Evolutionary conservation across 2,113 vertebrate species (phyloP).

Genomic region (Neoarius graeffei): DNA sequence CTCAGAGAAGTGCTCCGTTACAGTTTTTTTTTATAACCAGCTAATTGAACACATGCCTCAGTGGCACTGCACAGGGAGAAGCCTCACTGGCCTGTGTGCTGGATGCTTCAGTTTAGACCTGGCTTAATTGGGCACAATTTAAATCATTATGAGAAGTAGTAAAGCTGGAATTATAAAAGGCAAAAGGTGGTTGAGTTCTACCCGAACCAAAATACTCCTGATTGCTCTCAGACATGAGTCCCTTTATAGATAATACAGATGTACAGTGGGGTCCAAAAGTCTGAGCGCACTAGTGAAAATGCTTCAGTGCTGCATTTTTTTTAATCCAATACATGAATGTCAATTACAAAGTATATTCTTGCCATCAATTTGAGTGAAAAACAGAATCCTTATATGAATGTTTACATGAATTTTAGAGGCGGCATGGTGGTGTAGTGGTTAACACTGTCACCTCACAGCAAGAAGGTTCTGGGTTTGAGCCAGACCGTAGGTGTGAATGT

Average conservation of each 20-base stretch:
- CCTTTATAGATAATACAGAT: constrained; percentile 52
- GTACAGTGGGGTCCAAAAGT: not conserved
- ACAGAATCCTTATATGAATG: not conserved
- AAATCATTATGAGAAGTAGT: constrained; percentile 71
- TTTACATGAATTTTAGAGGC: not conserved
- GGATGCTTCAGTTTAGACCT: constrained; percentile 61
- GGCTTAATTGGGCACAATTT: constrained; percentile 71
- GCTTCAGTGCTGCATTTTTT: not conserved
- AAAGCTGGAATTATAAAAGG: constrained; percentile 60
- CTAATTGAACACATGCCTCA: constrained; percentile 75
- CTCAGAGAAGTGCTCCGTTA: constrained; percentile 66
- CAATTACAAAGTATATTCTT: not conserved
- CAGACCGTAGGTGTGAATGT: too few species aligned
- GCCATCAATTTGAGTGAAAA: not conserved
- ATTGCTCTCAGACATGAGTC: constrained; percentile 62
- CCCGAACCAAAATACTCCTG: constrained; percentile 33
- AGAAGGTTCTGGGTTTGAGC: too few species aligned
- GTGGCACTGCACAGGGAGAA: constrained; percentile 65
- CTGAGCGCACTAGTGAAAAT: not conserved
- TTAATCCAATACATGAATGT: not conserved
- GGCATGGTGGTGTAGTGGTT: too few species aligned
- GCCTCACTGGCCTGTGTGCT: constrained; percentile 54
- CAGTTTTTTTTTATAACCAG: constrained; percentile 62
- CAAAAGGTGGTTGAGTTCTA: constrained; percentile 55
- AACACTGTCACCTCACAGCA: too few species aligned